Evolutionary conservation across 2,113 vertebrate genomes (phyloP), one percentile per base, ranked within the genome.

Genomic region (Cephalophus harveyi): DNA sequence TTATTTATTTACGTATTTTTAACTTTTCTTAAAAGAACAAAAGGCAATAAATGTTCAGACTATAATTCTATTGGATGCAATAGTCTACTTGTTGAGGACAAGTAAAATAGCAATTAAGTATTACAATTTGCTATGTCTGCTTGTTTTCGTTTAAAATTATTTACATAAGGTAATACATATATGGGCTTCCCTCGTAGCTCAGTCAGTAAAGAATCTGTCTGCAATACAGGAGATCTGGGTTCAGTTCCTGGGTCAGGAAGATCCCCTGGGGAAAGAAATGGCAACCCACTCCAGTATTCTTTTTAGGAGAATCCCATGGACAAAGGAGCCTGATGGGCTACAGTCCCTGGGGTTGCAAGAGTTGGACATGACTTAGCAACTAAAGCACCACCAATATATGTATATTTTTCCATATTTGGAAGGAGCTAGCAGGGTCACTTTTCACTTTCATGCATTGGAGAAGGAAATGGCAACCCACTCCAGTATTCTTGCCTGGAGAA

Each of bases 121-220:
- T 76, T 76, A 27, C 14, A 28, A 54, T 30, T 81, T 40, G 54
- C 60, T 54, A 30, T 81, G 15, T 9, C 16, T 84, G 36, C 19
- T 89, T 67, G 28, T 60, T 91, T 92, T 30, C 12, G 1, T n/a
- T 81, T 92, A 27, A 60, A 94, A 87, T 92, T 62, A 71, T 71
- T 95, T 92, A 46, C 21, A 13, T 64, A 78, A 57, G 55, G 43
- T 74, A 74, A 25, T 40, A 71, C 23, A 5, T 40, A 40, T 40
- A 40, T 25, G 67, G 67, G 67, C 36, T 74, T 74, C 67, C 36
- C 36, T 40, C 1, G 1, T 74, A 74, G 67, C 67, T 74, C 36
- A 40, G 67, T 25, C 10, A 74, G 36, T 74, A 74, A 40, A 74
- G 67, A 74, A 74, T 74, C 67, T 71, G 19, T 71, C n/a, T 74